These are phyloP conservation scores for Hartigia nigra DNA, from an alignment of 2,888 invertebrate species.

Conservation along the genomic window DNA sequence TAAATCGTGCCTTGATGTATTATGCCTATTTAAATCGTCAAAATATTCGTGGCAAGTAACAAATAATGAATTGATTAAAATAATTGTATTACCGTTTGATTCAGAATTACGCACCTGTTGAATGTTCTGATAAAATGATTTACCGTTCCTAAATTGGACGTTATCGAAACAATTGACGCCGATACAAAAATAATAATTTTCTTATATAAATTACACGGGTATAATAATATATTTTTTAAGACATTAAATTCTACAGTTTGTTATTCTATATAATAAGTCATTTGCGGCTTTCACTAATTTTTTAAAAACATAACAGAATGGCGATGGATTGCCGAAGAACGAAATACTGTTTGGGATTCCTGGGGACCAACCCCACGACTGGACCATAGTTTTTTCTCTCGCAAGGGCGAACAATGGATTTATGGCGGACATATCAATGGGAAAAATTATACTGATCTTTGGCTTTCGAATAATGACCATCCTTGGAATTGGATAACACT, in stretches of 20 bases:
- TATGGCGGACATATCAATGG: slow-evolving; percentile 16
- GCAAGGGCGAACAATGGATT: slow-evolving; percentile 19
- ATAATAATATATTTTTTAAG: neutral
- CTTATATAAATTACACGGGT: neutral
- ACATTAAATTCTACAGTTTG: neutral
- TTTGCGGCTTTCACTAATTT: neutral
- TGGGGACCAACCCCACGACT: slow-evolving; percentile 15
- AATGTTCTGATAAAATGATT: neutral
- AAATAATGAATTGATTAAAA: neutral
- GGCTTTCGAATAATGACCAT: slow-evolving; percentile 13
- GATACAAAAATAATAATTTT: neutral
- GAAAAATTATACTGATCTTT: slow-evolving; percentile 21
- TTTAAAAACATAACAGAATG: slow-evolving; percentile 11
- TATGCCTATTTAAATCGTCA: neutral
- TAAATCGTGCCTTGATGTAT: too few relatives aligned
- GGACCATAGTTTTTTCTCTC: slow-evolving; percentile 16
- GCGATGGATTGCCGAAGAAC: slow-evolving; percentile 20
- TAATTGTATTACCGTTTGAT: neutral
- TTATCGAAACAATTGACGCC: neutral
- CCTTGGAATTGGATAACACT: slow-evolving; percentile 17
- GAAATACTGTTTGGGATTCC: slow-evolving; percentile 11
- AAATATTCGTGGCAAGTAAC: neutral
- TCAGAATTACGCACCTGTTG: neutral
- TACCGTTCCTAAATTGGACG: neutral
- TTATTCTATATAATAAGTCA: neutral